Conservation (phyloP, 2,113 vertebrate genomes). For the Microtus pennsylvanicus region DNA sequence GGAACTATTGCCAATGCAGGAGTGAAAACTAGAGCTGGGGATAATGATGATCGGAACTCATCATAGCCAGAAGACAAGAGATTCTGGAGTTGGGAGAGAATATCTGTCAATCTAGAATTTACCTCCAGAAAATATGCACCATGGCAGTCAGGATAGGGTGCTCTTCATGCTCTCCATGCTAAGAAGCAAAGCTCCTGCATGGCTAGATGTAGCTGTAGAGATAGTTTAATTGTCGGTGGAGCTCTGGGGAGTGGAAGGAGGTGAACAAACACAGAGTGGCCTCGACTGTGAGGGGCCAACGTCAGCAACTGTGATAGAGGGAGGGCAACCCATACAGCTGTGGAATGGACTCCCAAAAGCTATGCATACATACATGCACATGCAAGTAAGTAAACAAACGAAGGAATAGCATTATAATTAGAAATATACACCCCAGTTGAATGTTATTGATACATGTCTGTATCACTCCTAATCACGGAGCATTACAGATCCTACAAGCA, state of each 20-base stretch:
- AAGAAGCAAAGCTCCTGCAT: neutral
- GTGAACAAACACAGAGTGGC: neutral
- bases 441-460: neutral
- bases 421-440: neutral
- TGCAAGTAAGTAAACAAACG: neutral
- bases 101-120: neutral
- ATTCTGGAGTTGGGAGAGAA: neutral
- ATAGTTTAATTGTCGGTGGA: neutral
- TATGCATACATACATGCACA: neutral
- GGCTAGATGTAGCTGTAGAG: neutral
- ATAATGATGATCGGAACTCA: neutral
- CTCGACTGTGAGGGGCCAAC: neutral
- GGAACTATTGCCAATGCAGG: neutral
- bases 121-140: neutral
- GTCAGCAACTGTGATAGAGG: neutral
- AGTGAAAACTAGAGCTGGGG: neutral
- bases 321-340: neutral
- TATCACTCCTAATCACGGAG: neutral
- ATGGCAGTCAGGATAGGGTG: neutral
- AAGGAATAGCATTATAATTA: neutral
- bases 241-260: neutral
- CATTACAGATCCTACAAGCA: neutral
- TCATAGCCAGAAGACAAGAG: neutral
- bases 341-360: neutral
- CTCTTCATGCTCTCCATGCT: neutral